phyloP scores from a whole-genome alignment of 2,888 invertebrate genomes.

The Torymus tubicola region DNA sequence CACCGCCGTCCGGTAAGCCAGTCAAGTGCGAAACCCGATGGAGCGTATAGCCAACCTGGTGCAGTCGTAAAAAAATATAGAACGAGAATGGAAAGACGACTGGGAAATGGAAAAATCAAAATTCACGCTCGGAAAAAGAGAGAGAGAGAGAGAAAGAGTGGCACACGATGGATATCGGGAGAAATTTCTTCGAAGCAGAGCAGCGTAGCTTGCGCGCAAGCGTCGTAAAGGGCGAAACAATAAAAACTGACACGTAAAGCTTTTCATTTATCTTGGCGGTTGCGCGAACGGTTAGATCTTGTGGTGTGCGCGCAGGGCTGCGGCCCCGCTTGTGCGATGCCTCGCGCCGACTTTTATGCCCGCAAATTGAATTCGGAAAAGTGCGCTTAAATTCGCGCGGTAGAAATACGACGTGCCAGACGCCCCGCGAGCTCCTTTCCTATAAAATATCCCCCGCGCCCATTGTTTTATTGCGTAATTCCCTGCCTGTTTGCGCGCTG shows the following conservation, averaged over 20 bases:
- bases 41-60: constrained; percentile 17
- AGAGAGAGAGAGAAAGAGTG: neutral
- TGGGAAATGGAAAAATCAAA: constrained; percentile 55
- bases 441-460: neutral
- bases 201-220: neutral
- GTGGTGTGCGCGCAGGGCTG: neutral
- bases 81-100: neutral
- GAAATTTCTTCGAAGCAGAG: neutral
- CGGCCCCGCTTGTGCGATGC: too few species aligned
- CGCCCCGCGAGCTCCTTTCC: neutral
- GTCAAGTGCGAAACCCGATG: constrained; percentile 44
- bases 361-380: constrained; percentile 47
- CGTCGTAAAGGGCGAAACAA: constrained; percentile 43
- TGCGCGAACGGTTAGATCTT: too few species aligned
- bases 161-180: neutral
- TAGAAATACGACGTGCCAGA: neutral
- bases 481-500: neutral
- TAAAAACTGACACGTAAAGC: constrained; percentile 45
- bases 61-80: constrained; percentile 40
- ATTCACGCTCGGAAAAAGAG: constrained; percentile 38
- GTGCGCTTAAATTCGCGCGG: constrained; percentile 23
- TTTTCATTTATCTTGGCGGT: constrained; percentile 48
- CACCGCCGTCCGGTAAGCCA: neutral
- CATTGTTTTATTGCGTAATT: constrained; percentile 19
- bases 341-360: constrained; percentile 31